Percentiles rank a stretch among this genome's conserved stretches.
Evolutionary conservation across 2,797 vertebrate genomes (phyloP).

Genomic region (Helicolenus hilgendorfi): DNA sequence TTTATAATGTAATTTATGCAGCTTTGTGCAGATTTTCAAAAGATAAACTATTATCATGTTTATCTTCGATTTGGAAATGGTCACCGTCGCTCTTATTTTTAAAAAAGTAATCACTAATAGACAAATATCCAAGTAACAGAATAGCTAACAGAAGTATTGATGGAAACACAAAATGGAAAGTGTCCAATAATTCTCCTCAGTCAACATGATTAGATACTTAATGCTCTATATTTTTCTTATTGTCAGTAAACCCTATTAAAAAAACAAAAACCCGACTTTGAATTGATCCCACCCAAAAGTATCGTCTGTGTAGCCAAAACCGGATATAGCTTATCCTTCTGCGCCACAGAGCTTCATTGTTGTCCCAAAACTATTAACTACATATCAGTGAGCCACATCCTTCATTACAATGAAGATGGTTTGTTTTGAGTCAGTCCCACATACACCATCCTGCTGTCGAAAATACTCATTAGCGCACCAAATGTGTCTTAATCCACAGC

Average conservation of each 20-base stretch:
- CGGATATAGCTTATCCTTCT: neutral
- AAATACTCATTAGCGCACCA: neutral
- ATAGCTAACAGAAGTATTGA: neutral
- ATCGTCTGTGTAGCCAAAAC: neutral
- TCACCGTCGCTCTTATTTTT: neutral
- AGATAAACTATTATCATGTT: neutral
- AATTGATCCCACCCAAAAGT: neutral
- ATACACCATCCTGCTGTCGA: neutral
- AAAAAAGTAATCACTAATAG: neutral
- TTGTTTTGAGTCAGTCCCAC: neutral
- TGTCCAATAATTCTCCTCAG: no score
- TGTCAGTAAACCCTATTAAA: neutral
- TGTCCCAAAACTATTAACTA: neutral
- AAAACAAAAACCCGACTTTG: neutral
- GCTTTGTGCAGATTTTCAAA: neutral
- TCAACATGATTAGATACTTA: neutral
- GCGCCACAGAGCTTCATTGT: neutral
- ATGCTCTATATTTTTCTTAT: neutral
- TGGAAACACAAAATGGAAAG: neutral
- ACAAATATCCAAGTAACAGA: neutral
- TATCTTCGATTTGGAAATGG: neutral
- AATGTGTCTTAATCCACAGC: neutral
- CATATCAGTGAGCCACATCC: neutral
- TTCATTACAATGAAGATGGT: neutral
- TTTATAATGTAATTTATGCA: neutral